Conservation (phyloP, 2,888 invertebrate genomes). For the Acholoe squamosa region DNA sequence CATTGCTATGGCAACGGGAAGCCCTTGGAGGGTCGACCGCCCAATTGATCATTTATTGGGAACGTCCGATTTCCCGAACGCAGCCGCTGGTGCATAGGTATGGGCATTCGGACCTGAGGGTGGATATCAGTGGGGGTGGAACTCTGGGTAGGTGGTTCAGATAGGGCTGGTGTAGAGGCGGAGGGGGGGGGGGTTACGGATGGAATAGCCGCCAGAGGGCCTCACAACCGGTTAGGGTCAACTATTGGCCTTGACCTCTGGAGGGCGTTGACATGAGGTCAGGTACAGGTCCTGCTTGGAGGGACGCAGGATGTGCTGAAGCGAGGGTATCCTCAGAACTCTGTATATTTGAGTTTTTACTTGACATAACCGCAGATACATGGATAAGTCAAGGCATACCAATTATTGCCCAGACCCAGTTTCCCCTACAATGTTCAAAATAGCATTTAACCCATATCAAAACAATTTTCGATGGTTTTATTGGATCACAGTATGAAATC, state of each 20-base stretch:
- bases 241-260: neutral
- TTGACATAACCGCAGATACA: no score
- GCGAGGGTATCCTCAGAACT: no score
- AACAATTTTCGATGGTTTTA: no score
- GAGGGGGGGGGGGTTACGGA: neutral
- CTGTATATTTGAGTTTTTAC: no score
- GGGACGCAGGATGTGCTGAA: no score
- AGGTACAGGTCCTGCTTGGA: neutral
- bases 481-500: no score
- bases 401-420: no score
- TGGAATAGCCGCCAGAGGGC: neutral
- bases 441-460: no score
- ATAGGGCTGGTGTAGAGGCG: neutral
- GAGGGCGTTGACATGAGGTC: neutral
- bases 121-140: neutral
- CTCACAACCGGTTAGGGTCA: neutral
- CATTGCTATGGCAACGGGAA: slow-evolving; percentile 17
- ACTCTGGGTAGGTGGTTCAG: neutral
- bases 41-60: slow-evolving; percentile 40
- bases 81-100: neutral
- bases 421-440: no score
- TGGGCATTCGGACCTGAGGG: neutral
- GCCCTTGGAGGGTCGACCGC: neutral
- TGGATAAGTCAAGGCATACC: no score
- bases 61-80: neutral